Base-by-base conservation (phyloP, 2,797 vertebrate species). In the Benthosema pterotum region DNA sequence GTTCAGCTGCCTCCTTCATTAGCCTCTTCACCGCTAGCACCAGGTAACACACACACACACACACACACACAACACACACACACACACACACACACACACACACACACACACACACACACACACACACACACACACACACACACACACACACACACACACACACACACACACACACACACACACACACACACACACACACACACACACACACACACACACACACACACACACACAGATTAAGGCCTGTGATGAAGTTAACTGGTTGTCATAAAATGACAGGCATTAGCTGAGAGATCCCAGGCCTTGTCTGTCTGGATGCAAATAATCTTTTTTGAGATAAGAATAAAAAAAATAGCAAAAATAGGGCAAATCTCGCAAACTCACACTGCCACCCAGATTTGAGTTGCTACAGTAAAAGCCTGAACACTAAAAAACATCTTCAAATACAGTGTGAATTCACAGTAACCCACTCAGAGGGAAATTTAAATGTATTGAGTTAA, bases 1-100 rank as follows among this genome's bases (percentile, higher is more conserved):
- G 84, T 72, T 99, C 97, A 14, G 95, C 96, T 2, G 97, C 97
- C 79, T 99, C 97, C 78, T 98, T 99, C 97, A 99, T 99, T 87
- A 99, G 89, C 85, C 97, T 94, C 85, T 99, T 99, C 65, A 99
- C 97, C 72, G 97, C 96, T 98, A 69, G 38, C 57, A 38, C 32
- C 32, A n/a, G 15, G 22, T n/a, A n/a, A n/a, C 17, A 60, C 38
- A 69, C 17, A 59, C 15, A 64, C 46, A 71, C 28, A 60, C 56
- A 46, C 7, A 7, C 5, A 16, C 17, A 60, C 38, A 69, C 17
- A n/a, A 59, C 15, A 64, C 46, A 71, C 28, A 60, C 56, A 46
- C 7, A 7, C 5, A 16, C 17, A 60, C 38, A 69, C 17, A 59
- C 15, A 64, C 46, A 71, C 28, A 60, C 56, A 46, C 7, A 7